A percentile compares a stretch with the other conserved stretches of the same genome.
phyloP scores from a whole-genome alignment of 2,797 vertebrate genomes.

The Pseudochromis fuscus region DNA sequence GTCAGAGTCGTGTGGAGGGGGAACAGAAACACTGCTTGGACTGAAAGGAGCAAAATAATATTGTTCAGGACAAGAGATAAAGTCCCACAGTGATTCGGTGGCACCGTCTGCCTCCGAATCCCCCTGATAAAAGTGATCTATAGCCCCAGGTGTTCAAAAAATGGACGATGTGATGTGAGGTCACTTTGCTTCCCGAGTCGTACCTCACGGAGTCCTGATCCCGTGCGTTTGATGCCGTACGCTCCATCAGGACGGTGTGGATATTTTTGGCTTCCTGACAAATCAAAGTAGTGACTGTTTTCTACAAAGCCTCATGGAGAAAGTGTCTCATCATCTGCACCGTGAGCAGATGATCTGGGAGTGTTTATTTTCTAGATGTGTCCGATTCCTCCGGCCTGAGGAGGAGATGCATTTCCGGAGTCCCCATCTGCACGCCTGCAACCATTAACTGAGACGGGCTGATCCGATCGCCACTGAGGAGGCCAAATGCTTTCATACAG shows the following conservation, averaged over 20 bases:
- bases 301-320: slow-evolving; percentile 22
- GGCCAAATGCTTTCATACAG: slow-evolving; percentile 54
- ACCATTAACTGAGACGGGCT: slow-evolving; percentile 52
- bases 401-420: slow-evolving; percentile 46
- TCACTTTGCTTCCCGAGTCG: slow-evolving; percentile 9
- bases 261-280: slow-evolving; percentile 33
- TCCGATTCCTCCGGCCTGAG: slow-evolving; percentile 33
- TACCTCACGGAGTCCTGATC: background rate
- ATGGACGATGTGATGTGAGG: slow-evolving; percentile 3
- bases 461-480: slow-evolving; percentile 49
- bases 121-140: slow-evolving; percentile 13
- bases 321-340: slow-evolving; percentile 27
- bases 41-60: background rate
- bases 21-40: background rate
- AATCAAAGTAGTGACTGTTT: slow-evolving; percentile 22
- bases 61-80: slow-evolving; percentile 38
- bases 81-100: background rate
- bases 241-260: slow-evolving; percentile 3
- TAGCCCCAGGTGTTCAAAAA: background rate
- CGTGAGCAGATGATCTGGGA: slow-evolving; percentile 20
- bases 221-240: background rate
- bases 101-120: background rate
- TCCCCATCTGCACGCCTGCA: slow-evolving; percentile 57
- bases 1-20: slow-evolving; percentile 21
- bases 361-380: slow-evolving; percentile 41